Percentiles rank a stretch among this genome's conserved stretches.
Conservation (phyloP, 2,888 invertebrate genomes). For the Lasioglossum leucozonium region DNA sequence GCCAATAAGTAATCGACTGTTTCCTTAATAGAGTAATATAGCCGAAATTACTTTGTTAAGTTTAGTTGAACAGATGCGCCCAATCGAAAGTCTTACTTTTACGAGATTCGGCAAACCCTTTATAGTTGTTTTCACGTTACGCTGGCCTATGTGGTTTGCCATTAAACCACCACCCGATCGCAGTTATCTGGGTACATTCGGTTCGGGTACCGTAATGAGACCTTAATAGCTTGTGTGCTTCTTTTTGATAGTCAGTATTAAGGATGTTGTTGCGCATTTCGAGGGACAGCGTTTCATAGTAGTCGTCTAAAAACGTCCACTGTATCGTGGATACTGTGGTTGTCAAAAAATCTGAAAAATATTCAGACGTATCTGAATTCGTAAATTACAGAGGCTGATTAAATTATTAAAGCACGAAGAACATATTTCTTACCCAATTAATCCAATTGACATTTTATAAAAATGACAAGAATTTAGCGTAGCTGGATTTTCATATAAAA, state of each 20-base stretch:
- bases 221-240: neutral
- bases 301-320: neutral
- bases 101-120: neutral
- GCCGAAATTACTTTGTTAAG: neutral
- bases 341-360: neutral
- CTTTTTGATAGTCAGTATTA: neutral
- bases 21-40: neutral
- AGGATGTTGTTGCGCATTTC: neutral
- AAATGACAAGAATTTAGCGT: no score
- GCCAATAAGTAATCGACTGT: neutral
- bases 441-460: no score
- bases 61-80: neutral
- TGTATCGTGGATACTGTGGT: no score
- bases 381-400: neutral
- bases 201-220: slow-evolving; percentile 18
- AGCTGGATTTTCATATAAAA: no score
- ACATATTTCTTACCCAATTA: no score
- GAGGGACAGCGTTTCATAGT: neutral
- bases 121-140: slow-evolving; percentile 14
- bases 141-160: neutral
- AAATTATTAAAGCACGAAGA: no score
- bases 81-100: slow-evolving; percentile 6
- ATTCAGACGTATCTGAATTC: neutral
- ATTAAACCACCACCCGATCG: slow-evolving; percentile 27
- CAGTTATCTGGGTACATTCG: slow-evolving; percentile 61